These are phyloP conservation scores for Drosophila eohydei DNA, from an alignment of 2,888 invertebrate species.

Conservation along the genomic window DNA sequence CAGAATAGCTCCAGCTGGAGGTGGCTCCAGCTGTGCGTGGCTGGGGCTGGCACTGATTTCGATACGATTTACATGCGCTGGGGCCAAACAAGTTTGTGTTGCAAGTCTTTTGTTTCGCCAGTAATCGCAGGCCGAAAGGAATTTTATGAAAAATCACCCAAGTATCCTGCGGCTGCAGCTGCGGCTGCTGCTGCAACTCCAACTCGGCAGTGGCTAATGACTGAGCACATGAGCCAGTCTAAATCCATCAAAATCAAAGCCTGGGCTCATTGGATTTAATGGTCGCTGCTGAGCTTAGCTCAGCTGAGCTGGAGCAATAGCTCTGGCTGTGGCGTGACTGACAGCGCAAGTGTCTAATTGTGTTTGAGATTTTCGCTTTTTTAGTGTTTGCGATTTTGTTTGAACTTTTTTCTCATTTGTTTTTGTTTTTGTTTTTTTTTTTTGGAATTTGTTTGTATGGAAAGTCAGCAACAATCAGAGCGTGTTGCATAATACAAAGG, in stretches of 20 bases:
- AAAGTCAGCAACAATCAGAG: conserved; percentile 73
- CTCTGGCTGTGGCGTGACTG: conserved; percentile 63
- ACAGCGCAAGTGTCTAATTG: conserved; percentile 76
- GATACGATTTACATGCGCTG: conserved; percentile 63
- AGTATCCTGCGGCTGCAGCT: conserved; percentile 65
- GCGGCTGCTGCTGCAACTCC: conserved; percentile 39
- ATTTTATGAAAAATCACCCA: conserved; percentile 62
- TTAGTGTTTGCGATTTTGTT: conserved; percentile 20
- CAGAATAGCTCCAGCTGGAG: conserved; percentile 15
- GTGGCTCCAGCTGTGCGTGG: conserved; percentile 68
- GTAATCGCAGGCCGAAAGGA: conserved; percentile 42
- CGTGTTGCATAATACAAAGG: conserved; percentile 78
- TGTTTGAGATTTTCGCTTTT: conserved; percentile 54
- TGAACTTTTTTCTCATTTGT: conserved; percentile 32
- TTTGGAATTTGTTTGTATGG: conserved; percentile 36
- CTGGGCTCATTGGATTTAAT: conserved; percentile 46
- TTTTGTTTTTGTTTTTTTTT: conserved; percentile 13
- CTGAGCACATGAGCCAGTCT: conserved; percentile 44
- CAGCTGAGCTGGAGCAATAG: conserved; percentile 18
- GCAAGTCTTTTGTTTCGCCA: conserved; percentile 62
- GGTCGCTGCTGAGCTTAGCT: conserved; percentile 8
- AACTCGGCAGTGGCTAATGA: conserved; percentile 40
- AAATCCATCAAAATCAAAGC: conserved; percentile 68
- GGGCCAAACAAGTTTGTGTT: conserved; percentile 59
- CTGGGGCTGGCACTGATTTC: conserved; percentile 35